phyloP scores from a whole-genome alignment of 2,888 invertebrate genomes.

The Philereme vetulata region DNA sequence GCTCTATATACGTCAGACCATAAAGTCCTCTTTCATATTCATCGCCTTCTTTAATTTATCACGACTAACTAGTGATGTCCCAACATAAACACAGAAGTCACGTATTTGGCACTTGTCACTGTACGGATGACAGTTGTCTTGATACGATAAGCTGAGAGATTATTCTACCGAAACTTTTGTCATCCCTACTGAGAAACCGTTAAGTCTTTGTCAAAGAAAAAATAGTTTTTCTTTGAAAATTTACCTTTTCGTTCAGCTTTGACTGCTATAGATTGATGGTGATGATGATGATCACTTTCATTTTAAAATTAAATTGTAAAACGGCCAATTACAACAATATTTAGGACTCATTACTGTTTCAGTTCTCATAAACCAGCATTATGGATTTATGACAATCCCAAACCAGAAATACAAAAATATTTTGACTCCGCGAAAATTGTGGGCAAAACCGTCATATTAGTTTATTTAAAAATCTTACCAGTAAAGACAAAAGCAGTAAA shows the following conservation, averaged over 20 bases:
- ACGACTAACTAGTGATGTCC: constrained; percentile 52
- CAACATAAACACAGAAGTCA: constrained; percentile 65
- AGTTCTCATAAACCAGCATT: background rate
- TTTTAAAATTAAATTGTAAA: background rate
- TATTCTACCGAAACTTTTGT: constrained; percentile 58
- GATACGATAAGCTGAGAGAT: constrained; percentile 73
- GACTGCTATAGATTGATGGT: constrained; percentile 16
- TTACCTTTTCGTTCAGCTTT: constrained; percentile 19
- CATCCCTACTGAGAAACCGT: constrained; percentile 54
- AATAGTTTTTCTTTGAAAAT: constrained; percentile 43
- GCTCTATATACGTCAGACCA: background rate
- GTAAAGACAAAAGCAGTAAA: constrained; percentile 71
- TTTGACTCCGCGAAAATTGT: constrained; percentile 36
- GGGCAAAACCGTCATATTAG: constrained; percentile 24
- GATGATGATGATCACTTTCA: constrained; percentile 25
- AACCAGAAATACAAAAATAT: constrained; percentile 37
- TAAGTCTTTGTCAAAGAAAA: constrained; percentile 62
- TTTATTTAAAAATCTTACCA: constrained; percentile 24
- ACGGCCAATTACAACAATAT: background rate
- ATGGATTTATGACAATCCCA: constrained; percentile 22
- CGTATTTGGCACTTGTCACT: constrained; percentile 70
- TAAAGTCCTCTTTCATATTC: background rate
- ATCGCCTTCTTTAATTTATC: constrained; percentile 38
- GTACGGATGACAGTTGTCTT: constrained; percentile 61
- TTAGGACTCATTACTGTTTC: background rate